Evolutionary conservation across 2,113 vertebrate genomes (phyloP), one percentile per base, ranked within the genome.

Genomic region (Trochalopteron elliotii): DNA sequence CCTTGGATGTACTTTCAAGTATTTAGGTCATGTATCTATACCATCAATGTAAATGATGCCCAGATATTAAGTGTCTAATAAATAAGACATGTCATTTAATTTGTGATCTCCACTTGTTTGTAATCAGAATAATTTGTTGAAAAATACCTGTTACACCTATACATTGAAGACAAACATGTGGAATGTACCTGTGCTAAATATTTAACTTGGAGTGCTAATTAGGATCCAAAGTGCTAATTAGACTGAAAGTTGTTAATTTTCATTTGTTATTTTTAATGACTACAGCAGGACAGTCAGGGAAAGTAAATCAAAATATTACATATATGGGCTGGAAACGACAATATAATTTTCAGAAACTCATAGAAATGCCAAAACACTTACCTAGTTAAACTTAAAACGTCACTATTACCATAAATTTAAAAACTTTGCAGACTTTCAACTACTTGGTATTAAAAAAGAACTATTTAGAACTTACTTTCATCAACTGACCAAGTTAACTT

Each of bases 401-500:
- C 6, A 28, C 3, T 86, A 45, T 37, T 65, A 72, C 15, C 19
- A 57, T 37, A 65, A 15, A 49, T 72, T 65, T 15, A 12, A 83
- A 79, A 82, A 31, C 7, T 45, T 21, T 11, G 16, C 15, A 68
- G 27, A 89, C n/a, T 86, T 92, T 40, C 25, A 45, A 27, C 10
- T 65, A 86, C 18, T 45, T 67, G 24, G 12, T 55, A 70, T 59
- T n/a, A 50, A 47, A 84, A 78, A 71, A 56, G 7, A 71, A 47
- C 33, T n/a, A 68, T 59, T 71, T 19, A 76, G n/a, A 96, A 97
- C 98, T 97, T 98, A 99, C 99, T 98, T 97, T 99, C 98, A 95
- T 96, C 95, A 91, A 98, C 77, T 63, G 99, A 98, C 99, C 99
- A 99, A 3, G 97, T 97, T 94, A 98, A 97, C 63, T 97, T 98